Percentiles rank a stretch among this genome's conserved stretches.
Evolutionary conservation across 2,797 vertebrate species (phyloP).

Genomic region (Netta rufina): DNA sequence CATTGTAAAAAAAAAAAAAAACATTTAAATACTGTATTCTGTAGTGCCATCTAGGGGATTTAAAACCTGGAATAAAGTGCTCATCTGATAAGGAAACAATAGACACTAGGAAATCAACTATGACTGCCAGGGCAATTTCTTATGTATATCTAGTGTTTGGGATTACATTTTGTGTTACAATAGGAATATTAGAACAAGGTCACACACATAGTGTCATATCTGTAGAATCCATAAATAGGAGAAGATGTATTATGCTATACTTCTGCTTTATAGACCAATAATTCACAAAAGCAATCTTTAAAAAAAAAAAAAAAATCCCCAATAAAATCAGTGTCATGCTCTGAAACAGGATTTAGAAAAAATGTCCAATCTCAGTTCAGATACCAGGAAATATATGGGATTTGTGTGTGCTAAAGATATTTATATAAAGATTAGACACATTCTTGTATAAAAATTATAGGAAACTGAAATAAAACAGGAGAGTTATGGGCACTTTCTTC

Average conservation of each 20-base stretch:
- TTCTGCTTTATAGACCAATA: constrained; percentile 47
- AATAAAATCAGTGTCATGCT: constrained; percentile 45
- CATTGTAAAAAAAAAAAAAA: constrained; percentile 61
- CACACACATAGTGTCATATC: background rate
- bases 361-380: constrained; percentile 6
- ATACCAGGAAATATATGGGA: background rate
- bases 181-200: constrained; percentile 51
- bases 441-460: constrained; percentile 25
- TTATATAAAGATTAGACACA: background rate
- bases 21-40: constrained; percentile 76
- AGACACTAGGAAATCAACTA: constrained; percentile 41
- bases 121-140: constrained; percentile 36
- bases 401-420: background rate
- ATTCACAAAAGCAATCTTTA: constrained; percentile 63
- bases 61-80: constrained; percentile 26
- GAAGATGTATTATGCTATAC: background rate
- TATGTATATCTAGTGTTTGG: background rate
- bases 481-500: background rate
- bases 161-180: constrained; percentile 50
- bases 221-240: constrained; percentile 21
- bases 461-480: constrained; percentile 15
- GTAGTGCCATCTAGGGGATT: constrained; percentile 83
- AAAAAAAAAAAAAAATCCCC: background rate
- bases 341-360: constrained; percentile 38
- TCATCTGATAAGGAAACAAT: constrained; percentile 34